Evolutionary conservation across 2,888 invertebrate genomes (phyloP), one percentile per base, ranked within the genome.

Genomic region (Dione juno): DNA sequence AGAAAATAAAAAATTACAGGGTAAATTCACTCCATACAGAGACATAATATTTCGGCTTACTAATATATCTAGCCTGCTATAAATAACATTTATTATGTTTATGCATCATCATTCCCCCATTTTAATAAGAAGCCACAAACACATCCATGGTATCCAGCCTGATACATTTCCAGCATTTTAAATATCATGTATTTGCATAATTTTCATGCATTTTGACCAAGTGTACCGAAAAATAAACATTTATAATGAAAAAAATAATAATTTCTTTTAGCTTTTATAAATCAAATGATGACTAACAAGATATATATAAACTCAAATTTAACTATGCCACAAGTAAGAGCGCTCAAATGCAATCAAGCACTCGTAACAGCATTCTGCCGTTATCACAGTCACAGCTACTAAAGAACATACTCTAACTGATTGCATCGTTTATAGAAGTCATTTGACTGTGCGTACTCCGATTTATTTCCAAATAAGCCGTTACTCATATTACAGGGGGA

Each of bases 401-500:
- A 81, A 78, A 79, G 79, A 83, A 83, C 82, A 84, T 88, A 90
- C 90, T 91, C 88, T 90, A 90, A 86, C 84, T 89, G 87, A 92
- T 92, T 91, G 85, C 86, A 77, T 82, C 83, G 81, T 83, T 88
- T 84, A 88, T 88, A 86, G 88, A 80, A 83, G 78, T 81, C 85
- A 81, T 87, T 88, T 87, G 88, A 88, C 82, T 83, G 82, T 83
- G 81, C 82, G 78, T 78, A 72, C 85, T 76, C 53, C 85, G 80
- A 86, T 88, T 88, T 85, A 86, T 84, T 77, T 79, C 82, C 84
- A 87, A 89, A 90, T 88, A 86, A 84, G 83, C 81, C 81, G 86
- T 87, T 84, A 88, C 86, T 91, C 88, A 89, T 88, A 88, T 88
- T 86, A 89, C 88, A 80, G 77, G 84, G 90, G 90, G 90, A 84